Evolutionary conservation across 2,888 invertebrate genomes (phyloP).

Genomic region (Dromius quadrimaculatus): DNA sequence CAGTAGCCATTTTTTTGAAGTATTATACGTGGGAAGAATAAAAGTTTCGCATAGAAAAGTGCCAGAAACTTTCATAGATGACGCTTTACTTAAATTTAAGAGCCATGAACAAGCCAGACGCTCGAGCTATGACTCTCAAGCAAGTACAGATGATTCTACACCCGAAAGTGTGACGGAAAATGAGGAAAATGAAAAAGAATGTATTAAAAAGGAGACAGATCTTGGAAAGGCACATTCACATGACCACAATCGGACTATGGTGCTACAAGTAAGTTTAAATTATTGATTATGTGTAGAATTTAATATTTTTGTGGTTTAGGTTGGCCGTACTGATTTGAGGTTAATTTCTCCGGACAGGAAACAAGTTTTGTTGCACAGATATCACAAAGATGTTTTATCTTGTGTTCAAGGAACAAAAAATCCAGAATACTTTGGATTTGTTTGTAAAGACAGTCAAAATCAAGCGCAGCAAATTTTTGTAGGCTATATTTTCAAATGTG

Average conservation of each 20-base stretch:
- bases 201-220: constrained; percentile 39
- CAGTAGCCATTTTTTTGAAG: constrained; percentile 91
- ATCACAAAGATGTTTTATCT: constrained; percentile 88
- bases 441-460: constrained; percentile 78
- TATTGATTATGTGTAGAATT: neutral
- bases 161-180: neutral
- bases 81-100: constrained; percentile 86
- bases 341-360: constrained; percentile 95
- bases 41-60: constrained; percentile 89
- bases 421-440: constrained; percentile 92
- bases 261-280: constrained; percentile 72
- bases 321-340: constrained; percentile 87
- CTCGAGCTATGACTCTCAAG: constrained; percentile 57
- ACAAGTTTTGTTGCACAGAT: constrained; percentile 87
- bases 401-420: constrained; percentile 87
- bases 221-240: constrained; percentile 53
- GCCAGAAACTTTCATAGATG: constrained; percentile 90
- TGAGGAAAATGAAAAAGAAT: constrained; percentile 35
- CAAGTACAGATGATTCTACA: constrained; percentile 54
- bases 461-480: constrained; percentile 67
- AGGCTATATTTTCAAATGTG: constrained; percentile 91
- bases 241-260: constrained; percentile 93
- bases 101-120: constrained; percentile 77
- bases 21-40: constrained; percentile 92
- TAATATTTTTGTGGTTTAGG: constrained; percentile 65